These are phyloP conservation scores for Chloroceryle amazona DNA, from an alignment of 2,797 vertebrate genomes.

Conservation along the genomic window DNA sequence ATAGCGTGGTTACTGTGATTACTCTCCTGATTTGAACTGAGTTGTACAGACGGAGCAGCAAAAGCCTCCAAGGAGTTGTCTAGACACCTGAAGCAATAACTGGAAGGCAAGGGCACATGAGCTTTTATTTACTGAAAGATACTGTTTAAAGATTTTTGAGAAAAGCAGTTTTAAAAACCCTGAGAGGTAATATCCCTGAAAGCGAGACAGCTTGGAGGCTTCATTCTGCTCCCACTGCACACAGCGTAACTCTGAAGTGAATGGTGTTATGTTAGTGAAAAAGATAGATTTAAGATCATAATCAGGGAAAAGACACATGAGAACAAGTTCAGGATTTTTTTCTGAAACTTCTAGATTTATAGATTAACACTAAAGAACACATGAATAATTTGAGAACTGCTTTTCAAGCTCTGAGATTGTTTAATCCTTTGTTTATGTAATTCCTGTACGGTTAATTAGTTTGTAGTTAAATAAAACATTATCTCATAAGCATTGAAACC, in stretches of 20 bases:
- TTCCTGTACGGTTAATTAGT: background rate
- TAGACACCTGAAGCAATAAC: slow-evolving; percentile 73
- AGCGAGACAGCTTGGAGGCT: background rate
- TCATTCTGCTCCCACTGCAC: background rate
- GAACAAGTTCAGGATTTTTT: background rate
- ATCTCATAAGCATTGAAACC: slow-evolving; percentile 5
- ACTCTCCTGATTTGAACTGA: background rate
- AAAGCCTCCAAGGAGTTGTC: slow-evolving; percentile 55
- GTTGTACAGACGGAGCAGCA: slow-evolving; percentile 34
- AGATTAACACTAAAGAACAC: background rate
- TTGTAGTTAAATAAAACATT: slow-evolving; percentile 15
- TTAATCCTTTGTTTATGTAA: slow-evolving; percentile 15
- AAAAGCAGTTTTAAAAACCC: slow-evolving; percentile 39
- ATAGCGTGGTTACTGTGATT: background rate
- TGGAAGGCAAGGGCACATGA: slow-evolving; percentile 52
- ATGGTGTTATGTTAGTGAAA: background rate
- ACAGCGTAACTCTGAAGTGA: background rate
- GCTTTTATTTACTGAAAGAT: slow-evolving; percentile 64
- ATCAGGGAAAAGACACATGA: background rate
- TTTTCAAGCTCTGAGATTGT: background rate
- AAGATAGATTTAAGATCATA: background rate
- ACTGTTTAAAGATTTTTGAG: slow-evolving; percentile 53
- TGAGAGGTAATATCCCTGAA: slow-evolving; percentile 15
- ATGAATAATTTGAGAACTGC: background rate
- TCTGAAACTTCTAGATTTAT: background rate